Evolutionary conservation across 2,113 vertebrate species (phyloP).

Genomic region (Phodopus roborovskii): DNA sequence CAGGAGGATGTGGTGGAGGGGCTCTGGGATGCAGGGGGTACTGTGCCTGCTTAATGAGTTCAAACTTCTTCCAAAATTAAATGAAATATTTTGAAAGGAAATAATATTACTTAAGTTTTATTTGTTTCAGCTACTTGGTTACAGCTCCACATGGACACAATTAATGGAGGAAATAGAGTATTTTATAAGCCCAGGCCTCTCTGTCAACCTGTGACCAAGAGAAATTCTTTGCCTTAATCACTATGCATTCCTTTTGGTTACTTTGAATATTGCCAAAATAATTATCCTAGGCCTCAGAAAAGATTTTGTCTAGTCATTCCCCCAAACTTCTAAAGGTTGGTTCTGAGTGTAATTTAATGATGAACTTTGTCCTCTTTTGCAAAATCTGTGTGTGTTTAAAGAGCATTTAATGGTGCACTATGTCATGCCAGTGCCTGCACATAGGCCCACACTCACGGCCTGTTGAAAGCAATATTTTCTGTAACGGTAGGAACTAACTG

Average conservation of each 20-base stretch:
- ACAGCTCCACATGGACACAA: constrained; percentile 89
- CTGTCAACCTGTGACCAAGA: constrained; percentile 85
- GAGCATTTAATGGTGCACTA: neutral
- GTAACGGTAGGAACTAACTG: constrained; percentile 7
- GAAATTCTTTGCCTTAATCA: constrained; percentile 89
- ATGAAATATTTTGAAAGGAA: constrained; percentile 89
- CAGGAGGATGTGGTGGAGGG: constrained; percentile 35
- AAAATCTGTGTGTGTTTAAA: constrained; percentile 37
- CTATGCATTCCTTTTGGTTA: constrained; percentile 83
- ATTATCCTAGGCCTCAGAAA: constrained; percentile 77
- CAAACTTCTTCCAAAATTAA: constrained; percentile 89
- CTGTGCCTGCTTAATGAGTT: constrained; percentile 85
- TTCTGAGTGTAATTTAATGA: constrained; percentile 32
- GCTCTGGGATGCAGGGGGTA: constrained; percentile 52
- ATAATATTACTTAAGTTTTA: constrained; percentile 90
- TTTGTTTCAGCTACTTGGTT: constrained; percentile 91
- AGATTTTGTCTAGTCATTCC: constrained; percentile 82
- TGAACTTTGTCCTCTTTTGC: constrained; percentile 55
- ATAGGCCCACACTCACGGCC: neutral
- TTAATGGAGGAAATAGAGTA: constrained; percentile 91
- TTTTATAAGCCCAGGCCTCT: constrained; percentile 89
- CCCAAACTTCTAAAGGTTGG: constrained; percentile 62
- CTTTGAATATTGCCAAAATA: constrained; percentile 76
- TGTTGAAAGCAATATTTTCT: neutral
- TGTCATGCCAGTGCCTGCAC: neutral